Evolutionary conservation across 2,797 vertebrate species (phyloP), one percentile per base, ranked within the genome.

Genomic region (Phrynocephalus guinanensis): DNA sequence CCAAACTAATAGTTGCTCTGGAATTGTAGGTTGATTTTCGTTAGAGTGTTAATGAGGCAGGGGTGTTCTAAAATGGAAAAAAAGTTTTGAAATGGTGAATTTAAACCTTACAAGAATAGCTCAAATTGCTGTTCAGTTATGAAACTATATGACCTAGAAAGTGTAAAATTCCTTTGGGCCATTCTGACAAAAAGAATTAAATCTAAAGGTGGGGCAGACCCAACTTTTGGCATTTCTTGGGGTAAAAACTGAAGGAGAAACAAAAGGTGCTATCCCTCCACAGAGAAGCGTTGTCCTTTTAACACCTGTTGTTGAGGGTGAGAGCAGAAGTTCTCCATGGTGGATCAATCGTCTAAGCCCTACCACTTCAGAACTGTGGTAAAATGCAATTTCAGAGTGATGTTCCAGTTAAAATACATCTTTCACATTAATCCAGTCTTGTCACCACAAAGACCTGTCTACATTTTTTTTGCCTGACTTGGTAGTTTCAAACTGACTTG

Each of bases 71-170:
- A 79, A 79, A 79, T 33, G 80, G 73, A 73, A 60, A 30, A 3
- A 83, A 73, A 60, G 20, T 86, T 81, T 28, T 82, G 56, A 82
- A 82, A n/a, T 66, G 28, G 18, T 73, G n/a, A 56, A 28, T 70
- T 73, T 71, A 80, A 86, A 73, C 52, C 73, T 63, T 38, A 60
- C 30, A 84, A 73, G 52, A 20, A 30, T 81, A 66, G 70, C 79
- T 38, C 63, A 79, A 6, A 71, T 16, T 44, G 18, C 16, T 73
- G 16, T 63, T 81, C 9, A 72, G 2, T 26, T 48, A 52, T 30
- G 18, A 56, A 60, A 38, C 11, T 30, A 86, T 5, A 28, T 73
- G 50, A 7, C 28, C 16, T 87, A 77, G 24, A 82, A 63, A 16
- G 10, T 77, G 5, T 38, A 22, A 26, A 28, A 78, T 60, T 71